A percentile compares a stretch with the other conserved stretches of the same genome.
These are phyloP conservation scores for Prochilodus magdalenae DNA, from an alignment of 2,113 vertebrate species.

Conservation along the genomic window DNA sequence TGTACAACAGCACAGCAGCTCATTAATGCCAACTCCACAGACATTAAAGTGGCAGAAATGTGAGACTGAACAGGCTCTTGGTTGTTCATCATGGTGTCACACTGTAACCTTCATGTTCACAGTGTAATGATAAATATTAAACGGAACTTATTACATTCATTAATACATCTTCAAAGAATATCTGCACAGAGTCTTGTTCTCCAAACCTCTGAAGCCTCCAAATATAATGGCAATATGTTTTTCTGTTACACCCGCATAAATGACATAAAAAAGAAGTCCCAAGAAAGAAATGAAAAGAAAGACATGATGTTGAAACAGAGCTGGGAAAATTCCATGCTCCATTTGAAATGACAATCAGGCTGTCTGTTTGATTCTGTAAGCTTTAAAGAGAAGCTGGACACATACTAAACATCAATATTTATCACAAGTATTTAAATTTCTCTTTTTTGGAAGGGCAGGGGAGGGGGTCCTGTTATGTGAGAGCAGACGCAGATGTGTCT, in stretches of 20 bases:
- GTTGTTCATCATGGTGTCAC: neutral
- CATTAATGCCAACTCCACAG: neutral
- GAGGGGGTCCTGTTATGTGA: constrained; percentile 55
- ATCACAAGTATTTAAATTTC: constrained; percentile 49
- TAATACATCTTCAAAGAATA: neutral
- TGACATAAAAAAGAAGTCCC: neutral
- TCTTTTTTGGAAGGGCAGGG: neutral
- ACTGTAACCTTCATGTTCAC: neutral
- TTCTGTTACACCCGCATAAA: neutral
- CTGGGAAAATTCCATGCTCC: constrained; percentile 13
- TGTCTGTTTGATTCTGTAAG: constrained; percentile 33
- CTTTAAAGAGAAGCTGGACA: constrained; percentile 31
- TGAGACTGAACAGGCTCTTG: neutral
- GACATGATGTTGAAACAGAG: neutral
- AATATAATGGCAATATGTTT: neutral
- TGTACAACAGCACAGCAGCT: neutral
- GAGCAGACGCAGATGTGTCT: constrained; percentile 54
- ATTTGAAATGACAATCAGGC: constrained; percentile 16
- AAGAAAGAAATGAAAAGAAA: constrained; percentile 7
- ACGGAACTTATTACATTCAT: neutral
- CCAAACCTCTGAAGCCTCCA: neutral
- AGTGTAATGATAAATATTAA: neutral
- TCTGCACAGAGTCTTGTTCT: neutral
- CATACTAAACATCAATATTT: constrained; percentile 52
- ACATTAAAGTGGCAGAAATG: neutral